Evolutionary conservation across 2,888 invertebrate genomes (phyloP).

Genomic region (Pasiphila rectangulata): DNA sequence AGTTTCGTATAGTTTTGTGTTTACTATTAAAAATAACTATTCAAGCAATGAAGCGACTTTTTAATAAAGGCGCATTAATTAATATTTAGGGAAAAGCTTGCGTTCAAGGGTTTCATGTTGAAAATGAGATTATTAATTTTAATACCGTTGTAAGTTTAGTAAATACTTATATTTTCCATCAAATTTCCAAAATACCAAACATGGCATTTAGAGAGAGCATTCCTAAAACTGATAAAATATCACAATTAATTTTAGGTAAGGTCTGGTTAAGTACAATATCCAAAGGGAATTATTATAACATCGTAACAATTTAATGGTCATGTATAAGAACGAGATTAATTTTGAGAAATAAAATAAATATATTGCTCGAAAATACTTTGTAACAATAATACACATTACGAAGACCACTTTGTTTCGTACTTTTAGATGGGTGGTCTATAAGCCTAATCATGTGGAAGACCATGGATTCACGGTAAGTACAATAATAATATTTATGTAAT

Average conservation of each 20-base stretch:
- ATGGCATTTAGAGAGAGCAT: slow-evolving; percentile 69
- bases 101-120: slow-evolving; percentile 14
- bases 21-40: not conserved
- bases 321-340: slow-evolving; percentile 40
- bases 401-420: slow-evolving; percentile 14
- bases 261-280: slow-evolving; percentile 72
- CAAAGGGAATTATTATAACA: slow-evolving; percentile 42
- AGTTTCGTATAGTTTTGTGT: too few relatives aligned
- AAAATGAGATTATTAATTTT: slow-evolving; percentile 30
- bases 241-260: slow-evolving; percentile 69
- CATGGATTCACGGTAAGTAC: slow-evolving; percentile 45
- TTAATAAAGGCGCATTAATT: not conserved
- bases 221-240: slow-evolving; percentile 63
- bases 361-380: slow-evolving; percentile 27
- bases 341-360: slow-evolving; percentile 21
- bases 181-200: slow-evolving; percentile 32
- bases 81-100: slow-evolving; percentile 6
- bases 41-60: not conserved
- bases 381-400: slow-evolving; percentile 13
- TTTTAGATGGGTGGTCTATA: slow-evolving; percentile 38
- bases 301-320: slow-evolving; percentile 63
- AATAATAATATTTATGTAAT: slow-evolving; percentile 30
- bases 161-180: slow-evolving; percentile 27
- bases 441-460: slow-evolving; percentile 58
- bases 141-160: slow-evolving; percentile 27